Evolutionary conservation across 2,888 invertebrate genomes (phyloP), one percentile per base, ranked within the genome.

Genomic region (Eilema depressum): DNA sequence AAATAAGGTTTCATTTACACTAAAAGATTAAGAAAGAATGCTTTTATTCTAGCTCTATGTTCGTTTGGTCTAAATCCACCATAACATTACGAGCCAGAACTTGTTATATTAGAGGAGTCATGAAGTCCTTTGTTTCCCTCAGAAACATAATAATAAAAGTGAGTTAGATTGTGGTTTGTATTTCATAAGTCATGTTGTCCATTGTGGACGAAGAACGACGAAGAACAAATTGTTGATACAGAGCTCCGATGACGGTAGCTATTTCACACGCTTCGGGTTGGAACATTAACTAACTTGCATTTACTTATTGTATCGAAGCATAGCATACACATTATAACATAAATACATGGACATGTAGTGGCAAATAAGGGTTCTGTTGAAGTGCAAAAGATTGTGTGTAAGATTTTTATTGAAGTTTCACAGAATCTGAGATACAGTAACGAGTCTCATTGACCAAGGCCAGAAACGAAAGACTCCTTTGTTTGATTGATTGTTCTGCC

Each of bases 201-300:
- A 53, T 53, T 53, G 53, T 53, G 53, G 10, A 53, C 20, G 53
- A 53, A 53, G 53, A 76, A 69, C 69, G 10, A 53, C 20, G 53
- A 53, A 53, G 53, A 76, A 69, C 69, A 68, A 65, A 71, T 71
- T 71, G 81, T 71, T 81, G 79, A 77, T 77, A 72, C 57, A 23
- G 66, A 69, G 70, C 64, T 77, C 70, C 65, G 79, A 68, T 66
- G 68, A 23, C 70, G 41, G 63, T 63, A 66, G 70, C 60, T 65
- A 77, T 77, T 81, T 81, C 80, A 77, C 77, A 80, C 75, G 76
- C 77, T 72, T 69, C 68, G 66, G 60, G 61, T 66, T 63, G 71
- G 68, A 70, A 70, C 66, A 75, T 74, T 72, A 66, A 72, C 75
- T 80, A 63, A 60, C 72, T 23, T 57, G 53, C 68, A 63, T 70